Evolutionary conservation across 1,140 invertebrate species (phyloP).

Genomic region (Phocides pigmalion): DNA sequence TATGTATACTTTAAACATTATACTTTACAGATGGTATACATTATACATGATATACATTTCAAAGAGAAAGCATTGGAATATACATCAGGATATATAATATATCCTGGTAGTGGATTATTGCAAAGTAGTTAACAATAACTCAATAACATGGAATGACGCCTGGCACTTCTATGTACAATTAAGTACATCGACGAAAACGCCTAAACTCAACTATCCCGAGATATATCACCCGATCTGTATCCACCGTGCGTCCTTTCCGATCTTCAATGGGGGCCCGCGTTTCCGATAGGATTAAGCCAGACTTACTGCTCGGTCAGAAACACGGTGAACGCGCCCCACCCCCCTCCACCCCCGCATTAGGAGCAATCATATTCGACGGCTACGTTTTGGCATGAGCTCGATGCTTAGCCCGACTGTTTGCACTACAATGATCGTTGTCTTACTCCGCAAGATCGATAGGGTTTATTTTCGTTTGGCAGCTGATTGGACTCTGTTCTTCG

Average conservation of each 20-base stretch:
- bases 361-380: conserved; percentile 82
- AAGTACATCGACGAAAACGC: conserved; percentile 1
- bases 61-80: no score
- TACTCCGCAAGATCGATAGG: conserved; percentile 64
- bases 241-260: conserved; percentile 56
- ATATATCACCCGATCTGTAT: conserved; percentile 46
- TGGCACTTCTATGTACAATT: no score
- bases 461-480: conserved; percentile 47
- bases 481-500: conserved; percentile 48
- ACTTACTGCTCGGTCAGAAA: conserved; percentile 82
- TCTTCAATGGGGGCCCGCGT: conserved; percentile 80
- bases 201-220: conserved; percentile 40
- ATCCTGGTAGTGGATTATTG: no score
- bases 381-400: conserved; percentile 79
- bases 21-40: no score
- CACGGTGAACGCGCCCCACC: conserved; percentile 68
- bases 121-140: no score
- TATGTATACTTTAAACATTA: no score
- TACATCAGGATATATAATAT: no score
- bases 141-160: no score
- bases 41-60: no score
- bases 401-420: conserved; percentile 78
- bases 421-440: conserved; percentile 79
- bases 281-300: conserved; percentile 83
- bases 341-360: conserved; percentile 64